A percentile compares a stretch with the other conserved stretches of the same genome.
Evolutionary conservation across 2,888 invertebrate species (phyloP).

Genomic region (Dryomyza anilis): DNA sequence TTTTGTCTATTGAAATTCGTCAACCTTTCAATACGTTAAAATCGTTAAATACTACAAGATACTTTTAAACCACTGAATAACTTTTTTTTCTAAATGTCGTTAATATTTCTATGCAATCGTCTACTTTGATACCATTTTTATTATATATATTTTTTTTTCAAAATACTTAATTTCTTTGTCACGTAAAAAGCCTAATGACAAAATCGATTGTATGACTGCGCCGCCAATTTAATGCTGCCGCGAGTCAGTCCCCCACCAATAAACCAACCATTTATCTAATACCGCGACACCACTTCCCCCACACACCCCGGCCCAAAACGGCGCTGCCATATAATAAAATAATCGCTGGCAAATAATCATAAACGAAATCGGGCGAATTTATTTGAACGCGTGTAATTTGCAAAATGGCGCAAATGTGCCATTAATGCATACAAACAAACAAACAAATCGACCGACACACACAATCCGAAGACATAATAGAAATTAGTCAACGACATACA

Average conservation of each 20-base stretch:
- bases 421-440: not conserved
- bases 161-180: too few species aligned
- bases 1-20: too few species aligned
- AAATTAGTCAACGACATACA: conserved; percentile 12
- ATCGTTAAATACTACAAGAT: too few species aligned
- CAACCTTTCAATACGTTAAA: too few species aligned
- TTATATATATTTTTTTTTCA: too few species aligned
- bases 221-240: not conserved
- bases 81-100: too few species aligned
- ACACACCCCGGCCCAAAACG: not conserved
- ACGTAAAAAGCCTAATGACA: too few species aligned
- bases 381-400: conserved; percentile 2
- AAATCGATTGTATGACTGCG: not conserved
- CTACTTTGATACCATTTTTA: too few species aligned
- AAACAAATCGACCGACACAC: not conserved
- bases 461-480: not conserved
- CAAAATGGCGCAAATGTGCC: conserved; percentile 1
- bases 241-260: not conserved
- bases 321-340: not conserved
- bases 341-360: conserved; percentile 7
- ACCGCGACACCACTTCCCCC: not conserved
- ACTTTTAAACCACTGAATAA: too few species aligned
- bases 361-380: conserved; percentile 1
- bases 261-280: too few species aligned
- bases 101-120: too few species aligned